These are phyloP conservation scores for Temnothorax nylanderi DNA, from an alignment of 1,140 invertebrate genomes.

Conservation along the genomic window DNA sequence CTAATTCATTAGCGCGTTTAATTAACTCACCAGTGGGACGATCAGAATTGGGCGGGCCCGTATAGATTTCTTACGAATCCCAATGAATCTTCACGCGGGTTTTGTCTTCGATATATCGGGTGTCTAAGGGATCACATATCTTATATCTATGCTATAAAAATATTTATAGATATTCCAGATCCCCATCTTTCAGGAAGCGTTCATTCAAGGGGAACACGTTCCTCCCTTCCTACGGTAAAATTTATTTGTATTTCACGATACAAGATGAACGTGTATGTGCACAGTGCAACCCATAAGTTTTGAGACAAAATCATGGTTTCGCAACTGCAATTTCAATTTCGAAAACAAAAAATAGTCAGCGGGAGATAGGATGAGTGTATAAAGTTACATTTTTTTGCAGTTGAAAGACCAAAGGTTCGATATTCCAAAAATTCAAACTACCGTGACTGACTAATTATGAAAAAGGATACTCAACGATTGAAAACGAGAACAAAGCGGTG, in stretches of 20 bases:
- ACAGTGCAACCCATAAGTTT: background rate
- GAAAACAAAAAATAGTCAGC: background rate
- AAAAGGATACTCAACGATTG: too few relatives aligned
- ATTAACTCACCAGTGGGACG: background rate
- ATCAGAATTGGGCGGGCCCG: conserved; percentile 19
- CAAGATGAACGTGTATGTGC: background rate
- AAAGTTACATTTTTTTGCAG: background rate
- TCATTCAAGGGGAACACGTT: background rate
- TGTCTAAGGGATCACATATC: background rate
- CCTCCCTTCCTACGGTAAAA: background rate
- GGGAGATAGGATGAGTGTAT: background rate
- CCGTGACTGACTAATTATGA: too few relatives aligned
- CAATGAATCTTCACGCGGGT: background rate
- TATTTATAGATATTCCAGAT: background rate
- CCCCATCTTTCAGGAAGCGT: background rate
- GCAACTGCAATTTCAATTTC: background rate
- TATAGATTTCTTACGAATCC: background rate
- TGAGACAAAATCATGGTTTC: background rate
- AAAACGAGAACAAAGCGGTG: too few relatives aligned
- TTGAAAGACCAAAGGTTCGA: background rate
- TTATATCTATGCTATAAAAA: background rate
- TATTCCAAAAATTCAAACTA: too few relatives aligned
- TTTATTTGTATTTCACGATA: background rate
- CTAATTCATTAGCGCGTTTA: conserved; percentile 26
- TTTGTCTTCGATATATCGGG: background rate